Conservation (phyloP, 2,797 vertebrate genomes). For the Gymnodraco acuticeps region DNA sequence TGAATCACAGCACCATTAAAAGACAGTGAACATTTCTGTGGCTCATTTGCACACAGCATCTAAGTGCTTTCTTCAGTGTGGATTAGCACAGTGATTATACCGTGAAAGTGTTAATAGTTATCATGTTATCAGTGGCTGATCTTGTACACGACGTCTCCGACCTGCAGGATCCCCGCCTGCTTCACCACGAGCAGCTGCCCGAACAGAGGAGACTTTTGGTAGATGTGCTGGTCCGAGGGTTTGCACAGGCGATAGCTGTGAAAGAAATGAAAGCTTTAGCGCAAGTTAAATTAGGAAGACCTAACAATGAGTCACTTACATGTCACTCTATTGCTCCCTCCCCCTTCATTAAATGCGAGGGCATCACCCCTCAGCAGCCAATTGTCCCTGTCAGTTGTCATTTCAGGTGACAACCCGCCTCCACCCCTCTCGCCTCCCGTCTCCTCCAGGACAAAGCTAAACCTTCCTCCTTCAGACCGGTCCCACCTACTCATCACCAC, state of each 20-base stretch:
- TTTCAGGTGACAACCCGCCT: no score
- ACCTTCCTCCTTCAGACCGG: no score
- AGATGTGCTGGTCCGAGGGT: constrained; percentile 85
- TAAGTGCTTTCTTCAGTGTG: neutral
- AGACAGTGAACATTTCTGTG: neutral
- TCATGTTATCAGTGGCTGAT: constrained; percentile 73
- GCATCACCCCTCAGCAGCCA: no score
- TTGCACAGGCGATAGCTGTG: constrained; percentile 93
- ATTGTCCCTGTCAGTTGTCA: no score
- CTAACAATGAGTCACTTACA: no score
- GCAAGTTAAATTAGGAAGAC: no score
- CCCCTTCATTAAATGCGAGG: no score
- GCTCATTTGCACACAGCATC: neutral
- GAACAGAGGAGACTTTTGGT: constrained; percentile 89
- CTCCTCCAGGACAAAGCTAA: no score
- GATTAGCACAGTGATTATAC: neutral
- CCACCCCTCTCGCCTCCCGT: no score
- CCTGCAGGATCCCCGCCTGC: constrained; percentile 86
- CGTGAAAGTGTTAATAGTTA: neutral
- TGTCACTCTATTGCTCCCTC: no score
- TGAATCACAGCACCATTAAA: neutral
- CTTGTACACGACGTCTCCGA: constrained; percentile 92
- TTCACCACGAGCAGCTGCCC: constrained; percentile 90
- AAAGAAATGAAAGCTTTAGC: no score
- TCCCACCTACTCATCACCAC: no score